Percentiles rank a stretch among this genome's conserved stretches.
These are phyloP conservation scores for Sebastolobus altivelis DNA, from an alignment of 2,797 vertebrate species.

Conservation along the genomic window DNA sequence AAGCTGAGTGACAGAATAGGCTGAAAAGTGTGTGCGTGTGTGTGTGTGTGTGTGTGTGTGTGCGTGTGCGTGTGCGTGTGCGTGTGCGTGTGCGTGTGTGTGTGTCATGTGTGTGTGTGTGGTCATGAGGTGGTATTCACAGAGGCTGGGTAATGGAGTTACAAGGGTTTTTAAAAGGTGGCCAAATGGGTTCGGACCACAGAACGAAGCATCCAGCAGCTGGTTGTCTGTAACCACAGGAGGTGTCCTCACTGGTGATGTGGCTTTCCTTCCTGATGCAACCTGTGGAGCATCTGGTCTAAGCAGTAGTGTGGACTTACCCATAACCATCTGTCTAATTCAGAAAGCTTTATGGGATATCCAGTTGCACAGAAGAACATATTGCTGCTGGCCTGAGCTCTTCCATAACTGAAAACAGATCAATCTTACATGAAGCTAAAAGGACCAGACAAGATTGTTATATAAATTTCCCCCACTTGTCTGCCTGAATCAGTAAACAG, in stretches of 20 bases:
- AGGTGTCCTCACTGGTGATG: constrained; percentile 8
- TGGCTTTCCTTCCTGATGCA: constrained; percentile 3
- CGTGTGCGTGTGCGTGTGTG: constrained; percentile 28
- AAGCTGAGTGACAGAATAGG: not conserved
- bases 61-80: constrained; percentile 36
- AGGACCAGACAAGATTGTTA: not conserved
- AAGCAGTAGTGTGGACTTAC: constrained; percentile 1
- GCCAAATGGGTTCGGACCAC: constrained; percentile 39
- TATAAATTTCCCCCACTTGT: constrained; percentile 9
- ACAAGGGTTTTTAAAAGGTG: constrained; percentile 16
- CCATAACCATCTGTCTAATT: constrained; percentile 15
- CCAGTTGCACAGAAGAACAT: not conserved
- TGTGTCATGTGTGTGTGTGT: constrained; percentile 28
- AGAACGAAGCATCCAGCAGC: constrained; percentile 27
- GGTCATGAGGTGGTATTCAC: constrained; percentile 24
- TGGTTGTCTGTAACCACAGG: constrained; percentile 37
- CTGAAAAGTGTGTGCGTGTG: constrained; percentile 22
- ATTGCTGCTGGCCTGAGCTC: not conserved
- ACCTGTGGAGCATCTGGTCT: constrained; percentile 27
- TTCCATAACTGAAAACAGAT: constrained; percentile 21
- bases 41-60: constrained; percentile 32
- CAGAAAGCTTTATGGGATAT: constrained; percentile 29
- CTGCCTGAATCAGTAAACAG: constrained; percentile 18
- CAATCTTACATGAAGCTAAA: constrained; percentile 12
- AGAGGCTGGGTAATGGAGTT: not conserved